These are phyloP conservation scores for Ctenodactylus gundi DNA, from an alignment of 2,113 vertebrate species.

Conservation along the genomic window DNA sequence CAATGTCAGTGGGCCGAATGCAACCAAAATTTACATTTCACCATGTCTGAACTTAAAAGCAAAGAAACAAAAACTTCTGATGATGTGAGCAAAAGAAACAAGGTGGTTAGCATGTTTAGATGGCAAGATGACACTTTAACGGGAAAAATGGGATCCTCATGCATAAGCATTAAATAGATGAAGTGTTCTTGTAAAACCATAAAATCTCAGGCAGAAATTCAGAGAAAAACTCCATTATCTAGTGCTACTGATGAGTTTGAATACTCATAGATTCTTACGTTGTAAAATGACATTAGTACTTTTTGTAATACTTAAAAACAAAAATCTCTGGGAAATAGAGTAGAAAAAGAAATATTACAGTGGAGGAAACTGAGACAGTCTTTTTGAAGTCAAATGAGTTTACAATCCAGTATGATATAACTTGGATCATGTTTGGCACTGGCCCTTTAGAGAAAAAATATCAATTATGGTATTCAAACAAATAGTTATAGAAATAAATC, in stretches of 20 bases:
- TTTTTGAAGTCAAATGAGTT: not conserved
- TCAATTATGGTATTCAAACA: not conserved
- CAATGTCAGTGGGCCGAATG: not conserved
- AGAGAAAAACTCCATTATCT: not conserved
- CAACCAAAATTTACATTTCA: not conserved
- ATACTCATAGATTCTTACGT: not conserved
- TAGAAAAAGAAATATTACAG: not conserved
- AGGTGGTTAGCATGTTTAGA: not conserved
- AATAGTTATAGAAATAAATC: not conserved
- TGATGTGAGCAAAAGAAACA: not conserved
- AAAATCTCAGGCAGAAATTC: not conserved
- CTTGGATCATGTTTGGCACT: not conserved
- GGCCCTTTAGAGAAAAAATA: not conserved
- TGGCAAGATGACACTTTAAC: not conserved
- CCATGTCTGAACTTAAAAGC: not conserved
- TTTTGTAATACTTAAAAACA: constrained; percentile 32
- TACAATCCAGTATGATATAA: not conserved
- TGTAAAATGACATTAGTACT: constrained; percentile 20
- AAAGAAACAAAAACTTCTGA: not conserved
- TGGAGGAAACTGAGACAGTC: not conserved
- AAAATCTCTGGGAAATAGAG: not conserved
- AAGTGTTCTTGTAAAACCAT: not conserved
- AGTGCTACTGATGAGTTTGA: not conserved
- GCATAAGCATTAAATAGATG: not conserved
- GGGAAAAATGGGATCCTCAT: constrained; percentile 3